Percentiles rank a stretch among this genome's conserved stretches.
These are phyloP conservation scores for Rostratula benghalensis DNA, from an alignment of 2,113 vertebrate genomes.

Conservation along the genomic window DNA sequence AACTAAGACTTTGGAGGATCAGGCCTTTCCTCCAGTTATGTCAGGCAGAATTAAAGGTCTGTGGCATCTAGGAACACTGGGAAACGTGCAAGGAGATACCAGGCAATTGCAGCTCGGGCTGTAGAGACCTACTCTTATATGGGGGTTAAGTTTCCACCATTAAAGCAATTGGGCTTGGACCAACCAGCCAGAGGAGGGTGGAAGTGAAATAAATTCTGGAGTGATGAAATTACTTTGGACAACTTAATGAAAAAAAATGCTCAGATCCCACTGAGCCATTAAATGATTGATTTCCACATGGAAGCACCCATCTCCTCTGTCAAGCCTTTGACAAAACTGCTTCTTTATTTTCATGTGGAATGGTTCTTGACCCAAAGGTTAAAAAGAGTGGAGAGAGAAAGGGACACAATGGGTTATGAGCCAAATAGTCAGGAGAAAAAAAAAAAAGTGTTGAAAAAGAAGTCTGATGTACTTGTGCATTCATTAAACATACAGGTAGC, in stretches of 20 bases:
- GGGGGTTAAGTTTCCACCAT: neutral
- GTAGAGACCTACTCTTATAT: neutral
- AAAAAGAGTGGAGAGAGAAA: neutral
- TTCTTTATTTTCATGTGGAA: conserved; percentile 7
- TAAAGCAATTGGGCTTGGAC: neutral
- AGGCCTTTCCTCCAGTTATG: neutral
- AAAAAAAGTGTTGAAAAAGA: neutral
- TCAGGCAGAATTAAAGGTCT: neutral
- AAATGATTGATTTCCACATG: conserved; percentile 62
- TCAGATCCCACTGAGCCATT: conserved; percentile 21
- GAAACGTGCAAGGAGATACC: neutral
- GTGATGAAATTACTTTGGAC: conserved; percentile 61
- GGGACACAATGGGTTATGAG: neutral
- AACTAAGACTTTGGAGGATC: neutral
- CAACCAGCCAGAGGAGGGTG: neutral
- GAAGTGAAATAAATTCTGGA: neutral
- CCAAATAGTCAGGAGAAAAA: neutral
- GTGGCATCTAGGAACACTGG: neutral
- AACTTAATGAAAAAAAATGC: conserved; percentile 59
- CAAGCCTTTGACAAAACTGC: conserved; percentile 36
- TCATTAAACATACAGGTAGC: neutral
- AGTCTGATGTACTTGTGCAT: neutral
- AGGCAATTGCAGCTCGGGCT: neutral
- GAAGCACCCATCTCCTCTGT: conserved; percentile 29
- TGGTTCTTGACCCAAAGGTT: neutral